These are phyloP conservation scores for Scaptomyza polygonia DNA, from an alignment of 2,888 invertebrate genomes.

Conservation along the genomic window DNA sequence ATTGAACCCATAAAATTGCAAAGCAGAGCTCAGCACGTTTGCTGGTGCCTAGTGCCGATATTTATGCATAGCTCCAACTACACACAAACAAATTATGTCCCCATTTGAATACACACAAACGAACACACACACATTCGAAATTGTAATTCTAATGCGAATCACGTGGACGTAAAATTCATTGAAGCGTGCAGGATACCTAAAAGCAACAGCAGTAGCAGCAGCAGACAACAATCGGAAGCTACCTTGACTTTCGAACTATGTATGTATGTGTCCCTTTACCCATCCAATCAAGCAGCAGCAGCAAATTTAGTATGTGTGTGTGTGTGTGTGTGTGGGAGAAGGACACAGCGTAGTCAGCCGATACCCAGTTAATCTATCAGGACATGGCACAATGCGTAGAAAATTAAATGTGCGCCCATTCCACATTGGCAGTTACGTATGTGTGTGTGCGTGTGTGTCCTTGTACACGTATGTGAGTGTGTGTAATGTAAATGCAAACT, in stretches of 20 bases:
- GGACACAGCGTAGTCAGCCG: conserved; percentile 19
- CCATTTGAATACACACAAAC: conserved; percentile 74
- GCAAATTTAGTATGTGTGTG: conserved; percentile 2
- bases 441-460: conserved; percentile 52
- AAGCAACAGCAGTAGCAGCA: conserved; percentile 7
- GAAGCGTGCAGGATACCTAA: conserved; percentile 56
- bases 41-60: conserved; percentile 23
- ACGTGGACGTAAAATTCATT: conserved; percentile 77
- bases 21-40: conserved; percentile 52
- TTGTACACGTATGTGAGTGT: conserved; percentile 19
- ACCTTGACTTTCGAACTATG: conserved; percentile 75
- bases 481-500: conserved; percentile 74
- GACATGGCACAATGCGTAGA: conserved; percentile 75
- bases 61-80: conserved; percentile 59
- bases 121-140: conserved; percentile 39
- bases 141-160: conserved; percentile 72
- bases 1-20: conserved; percentile 77
- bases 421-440: conserved; percentile 44
- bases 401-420: conserved; percentile 67
- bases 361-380: conserved; percentile 77
- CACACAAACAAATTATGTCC: conserved; percentile 75
- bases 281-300: conserved; percentile 62
- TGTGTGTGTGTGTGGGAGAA: conserved; percentile 15
- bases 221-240: conserved; percentile 15
- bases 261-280: conserved; percentile 7